phyloP scores from a whole-genome alignment of 2,113 vertebrate genomes.

The Pogona vitticeps region DNA sequence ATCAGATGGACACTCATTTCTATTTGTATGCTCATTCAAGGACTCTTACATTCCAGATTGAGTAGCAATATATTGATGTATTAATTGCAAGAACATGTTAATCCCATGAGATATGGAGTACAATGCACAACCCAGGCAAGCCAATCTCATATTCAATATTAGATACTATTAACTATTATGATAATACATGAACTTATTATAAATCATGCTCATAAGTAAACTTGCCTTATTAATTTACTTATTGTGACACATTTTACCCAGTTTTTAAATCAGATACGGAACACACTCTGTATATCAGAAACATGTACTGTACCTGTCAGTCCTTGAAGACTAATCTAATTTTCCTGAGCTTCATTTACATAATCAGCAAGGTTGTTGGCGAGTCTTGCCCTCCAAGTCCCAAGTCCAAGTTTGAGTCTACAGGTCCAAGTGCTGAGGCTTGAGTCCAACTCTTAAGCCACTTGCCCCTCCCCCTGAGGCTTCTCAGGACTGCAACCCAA shows the following conservation, averaged over 20 bases:
- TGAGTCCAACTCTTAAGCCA: too few relatives aligned
- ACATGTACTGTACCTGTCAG: too few relatives aligned
- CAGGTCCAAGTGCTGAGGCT: too few relatives aligned
- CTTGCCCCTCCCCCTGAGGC: too few relatives aligned
- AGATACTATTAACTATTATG: neutral
- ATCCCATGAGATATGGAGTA: neutral
- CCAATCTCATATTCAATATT: neutral
- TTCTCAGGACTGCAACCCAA: too few relatives aligned
- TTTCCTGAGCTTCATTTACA: neutral
- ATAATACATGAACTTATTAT: too few relatives aligned
- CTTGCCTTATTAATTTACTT: neutral
- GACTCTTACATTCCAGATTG: constrained; percentile 23
- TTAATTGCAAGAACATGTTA: constrained; percentile 5
- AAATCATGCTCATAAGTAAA: neutral
- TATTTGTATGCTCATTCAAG: neutral
- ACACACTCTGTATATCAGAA: neutral
- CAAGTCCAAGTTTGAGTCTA: too few relatives aligned
- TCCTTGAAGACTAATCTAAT: too few relatives aligned
- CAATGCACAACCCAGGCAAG: neutral
- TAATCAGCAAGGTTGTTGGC: too few relatives aligned
- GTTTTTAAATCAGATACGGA: neutral
- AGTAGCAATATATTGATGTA: neutral
- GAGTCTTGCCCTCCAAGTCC: too few relatives aligned
- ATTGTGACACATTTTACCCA: neutral
- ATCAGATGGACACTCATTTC: constrained; percentile 25